Base-by-base conservation (phyloP, 1,140 invertebrate genomes). In the Grapholita molesta region DNA sequence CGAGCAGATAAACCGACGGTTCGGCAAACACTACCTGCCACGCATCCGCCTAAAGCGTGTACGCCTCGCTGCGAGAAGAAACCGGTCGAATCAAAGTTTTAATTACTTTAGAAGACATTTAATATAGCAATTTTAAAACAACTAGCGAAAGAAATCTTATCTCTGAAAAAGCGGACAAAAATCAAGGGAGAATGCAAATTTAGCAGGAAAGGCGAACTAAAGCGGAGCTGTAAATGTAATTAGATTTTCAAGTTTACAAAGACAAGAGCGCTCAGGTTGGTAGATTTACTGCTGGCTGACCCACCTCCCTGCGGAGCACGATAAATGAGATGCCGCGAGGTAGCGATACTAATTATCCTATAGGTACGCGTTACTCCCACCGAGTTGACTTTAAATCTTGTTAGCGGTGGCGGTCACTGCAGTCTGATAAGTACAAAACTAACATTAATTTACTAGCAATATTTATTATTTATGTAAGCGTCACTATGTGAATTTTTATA, bases 271-370 rank as follows among this genome's bases (percentile, higher is more conserved):
- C 84, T 84, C 85, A 87, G 86, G 86, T 88, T 81, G 78, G 80
- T 84, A 85, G 86, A 90, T 89, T 90, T 90, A 88, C 82, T 85
- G 84, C 83, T 77, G 74, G 89, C 83, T 88, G 86, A 89, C 86
- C 89, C 81, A 79, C 85, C 83, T 87, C 87, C 85, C 85, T 68
- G 70, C 70, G 84, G 88, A 85, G 80, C 28, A 84, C 76, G 86
- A 89, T 89, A 87, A 88, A 91, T 89, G 87, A 89, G 89, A 89
- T 79, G 86, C 80, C 80, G 77, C 82, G 78, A 86, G 84, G 82
- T 84, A 89, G 83, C 86, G 82, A 89, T 91, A 91, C 89, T 91
- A 91, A 91, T 91, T 91, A 91, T 88, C 81, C 82, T 88, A 88
- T 86, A 86, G 82, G 79, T 88, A 86, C 78, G 75, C 80, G 75